Conservation (phyloP, 2,888 invertebrate species). For the Drosophila niveifrons region DNA sequence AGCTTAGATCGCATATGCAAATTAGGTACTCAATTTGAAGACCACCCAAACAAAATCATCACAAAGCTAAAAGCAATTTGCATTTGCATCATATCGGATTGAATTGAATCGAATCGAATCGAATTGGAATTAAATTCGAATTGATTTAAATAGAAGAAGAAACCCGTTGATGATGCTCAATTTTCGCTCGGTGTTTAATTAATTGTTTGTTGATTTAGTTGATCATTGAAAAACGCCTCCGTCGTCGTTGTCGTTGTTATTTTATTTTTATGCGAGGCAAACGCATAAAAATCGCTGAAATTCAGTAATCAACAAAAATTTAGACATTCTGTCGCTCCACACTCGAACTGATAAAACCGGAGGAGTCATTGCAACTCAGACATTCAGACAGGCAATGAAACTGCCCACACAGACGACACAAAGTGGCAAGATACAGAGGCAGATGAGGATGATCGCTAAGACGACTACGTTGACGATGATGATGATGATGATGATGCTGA, state of each 20-base stretch:
- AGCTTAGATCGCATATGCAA: constrained; percentile 66
- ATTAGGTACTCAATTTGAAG: constrained; percentile 43
- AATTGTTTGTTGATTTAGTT: constrained; percentile 81
- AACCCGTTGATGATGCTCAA: constrained; percentile 15
- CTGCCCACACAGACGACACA: constrained; percentile 79
- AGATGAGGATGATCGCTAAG: constrained; percentile 27
- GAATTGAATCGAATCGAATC: constrained; percentile 36
- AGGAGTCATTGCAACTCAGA: constrained; percentile 68
- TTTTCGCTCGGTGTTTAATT: constrained; percentile 63
- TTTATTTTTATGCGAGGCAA: constrained; percentile 53
- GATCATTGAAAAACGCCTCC: constrained; percentile 74
- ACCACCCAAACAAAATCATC: constrained; percentile 21
- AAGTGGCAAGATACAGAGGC: constrained; percentile 55
- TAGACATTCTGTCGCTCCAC: constrained; percentile 69
- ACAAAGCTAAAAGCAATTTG: constrained; percentile 66
- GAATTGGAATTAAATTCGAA: constrained; percentile 18
- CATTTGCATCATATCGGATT: constrained; percentile 61
- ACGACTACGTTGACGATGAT: constrained; percentile 25
- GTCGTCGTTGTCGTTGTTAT: constrained; percentile 24
- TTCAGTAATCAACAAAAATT: constrained; percentile 81
- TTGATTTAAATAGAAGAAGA: constrained; percentile 44
- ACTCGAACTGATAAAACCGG: constrained; percentile 67
- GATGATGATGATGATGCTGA: constrained; percentile 37
- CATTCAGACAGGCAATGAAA: constrained; percentile 69
- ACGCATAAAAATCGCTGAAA: constrained; percentile 79